Evolutionary conservation across 2,797 vertebrate species (phyloP).

Genomic region (Cyclopterus lumpus): DNA sequence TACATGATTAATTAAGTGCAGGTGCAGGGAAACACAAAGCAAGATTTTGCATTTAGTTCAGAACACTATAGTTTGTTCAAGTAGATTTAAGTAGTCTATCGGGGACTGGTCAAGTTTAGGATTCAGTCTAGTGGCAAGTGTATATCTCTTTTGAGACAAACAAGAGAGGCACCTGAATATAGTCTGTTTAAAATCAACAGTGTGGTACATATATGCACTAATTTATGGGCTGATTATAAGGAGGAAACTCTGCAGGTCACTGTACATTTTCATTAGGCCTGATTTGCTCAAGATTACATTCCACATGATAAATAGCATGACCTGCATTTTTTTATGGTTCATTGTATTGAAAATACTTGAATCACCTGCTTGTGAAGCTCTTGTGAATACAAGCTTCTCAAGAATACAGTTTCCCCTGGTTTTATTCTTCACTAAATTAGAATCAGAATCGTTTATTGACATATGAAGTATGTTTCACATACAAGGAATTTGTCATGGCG

Average conservation of each 20-base stretch:
- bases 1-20: not conserved
- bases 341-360: not conserved
- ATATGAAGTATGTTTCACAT: too few relatives aligned
- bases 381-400: not conserved
- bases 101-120: not conserved
- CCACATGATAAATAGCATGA: not conserved
- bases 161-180: not conserved
- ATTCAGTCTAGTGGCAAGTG: not conserved
- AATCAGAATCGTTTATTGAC: too few relatives aligned
- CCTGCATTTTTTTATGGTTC: not conserved
- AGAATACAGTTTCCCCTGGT: not conserved
- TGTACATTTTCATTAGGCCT: not conserved
- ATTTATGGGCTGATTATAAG: not conserved
- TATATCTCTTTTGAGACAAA: not conserved
- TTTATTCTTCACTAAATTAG: not conserved
- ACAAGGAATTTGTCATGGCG: too few relatives aligned
- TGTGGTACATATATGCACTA: not conserved
- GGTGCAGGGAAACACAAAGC: not conserved
- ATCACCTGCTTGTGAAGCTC: not conserved
- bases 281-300: not conserved
- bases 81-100: not conserved
- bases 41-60: not conserved
- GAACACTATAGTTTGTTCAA: not conserved
- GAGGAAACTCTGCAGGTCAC: not conserved
- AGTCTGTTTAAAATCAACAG: not conserved